These are phyloP conservation scores for Macrosiphum euphorbiae DNA, from an alignment of 2,888 invertebrate species.

Conservation along the genomic window DNA sequence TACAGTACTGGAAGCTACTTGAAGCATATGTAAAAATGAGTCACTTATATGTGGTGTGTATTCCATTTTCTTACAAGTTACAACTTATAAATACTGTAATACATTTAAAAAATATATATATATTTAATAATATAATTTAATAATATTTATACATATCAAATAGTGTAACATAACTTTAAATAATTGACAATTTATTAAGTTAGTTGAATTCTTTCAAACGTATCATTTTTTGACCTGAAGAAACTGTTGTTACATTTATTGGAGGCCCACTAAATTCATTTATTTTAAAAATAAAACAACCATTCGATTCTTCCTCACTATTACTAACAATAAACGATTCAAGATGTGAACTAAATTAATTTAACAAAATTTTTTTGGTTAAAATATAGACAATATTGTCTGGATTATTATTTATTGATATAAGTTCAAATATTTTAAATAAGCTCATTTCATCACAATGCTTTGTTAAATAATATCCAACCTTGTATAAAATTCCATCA, in stretches of 20 bases:
- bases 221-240: background rate
- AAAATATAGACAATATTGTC: background rate
- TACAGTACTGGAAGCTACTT: background rate
- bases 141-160: too few relatives aligned
- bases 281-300: background rate
- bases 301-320: background rate
- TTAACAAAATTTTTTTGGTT: background rate
- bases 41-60: too few relatives aligned
- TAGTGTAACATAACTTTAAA: too few relatives aligned
- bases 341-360: background rate
- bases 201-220: conserved; percentile 4
- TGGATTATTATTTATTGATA: background rate
- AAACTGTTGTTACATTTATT: background rate
- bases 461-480: background rate
- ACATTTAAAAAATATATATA: too few relatives aligned
- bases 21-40: too few relatives aligned
- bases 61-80: too few relatives aligned
- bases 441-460: background rate
- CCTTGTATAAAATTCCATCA: background rate
- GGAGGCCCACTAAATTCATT: background rate
- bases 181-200: background rate
- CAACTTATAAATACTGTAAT: too few relatives aligned
- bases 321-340: background rate
- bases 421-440: background rate
- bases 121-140: too few relatives aligned